Conservation (phyloP, 2,797 vertebrate species). For the Xerus rutilus region DNA sequence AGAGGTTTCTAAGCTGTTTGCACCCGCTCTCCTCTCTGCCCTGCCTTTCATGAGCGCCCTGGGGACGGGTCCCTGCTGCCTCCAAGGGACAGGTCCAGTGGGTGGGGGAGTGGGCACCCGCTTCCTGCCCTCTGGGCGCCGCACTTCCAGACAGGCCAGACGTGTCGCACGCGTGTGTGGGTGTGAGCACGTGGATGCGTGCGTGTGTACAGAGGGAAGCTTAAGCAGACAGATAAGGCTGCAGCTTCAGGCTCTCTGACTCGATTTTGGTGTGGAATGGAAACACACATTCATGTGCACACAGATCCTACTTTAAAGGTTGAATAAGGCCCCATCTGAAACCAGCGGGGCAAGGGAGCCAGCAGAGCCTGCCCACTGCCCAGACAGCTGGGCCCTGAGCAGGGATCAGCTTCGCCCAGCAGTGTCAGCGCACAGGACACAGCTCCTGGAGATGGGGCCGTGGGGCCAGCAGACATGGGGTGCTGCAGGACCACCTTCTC, state of each 20-base stretch:
- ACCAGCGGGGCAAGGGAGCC: background rate
- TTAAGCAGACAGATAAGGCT: background rate
- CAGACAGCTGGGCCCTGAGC: background rate
- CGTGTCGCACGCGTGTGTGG: background rate
- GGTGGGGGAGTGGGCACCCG: background rate
- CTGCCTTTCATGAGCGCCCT: background rate
- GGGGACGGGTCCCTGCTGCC: background rate
- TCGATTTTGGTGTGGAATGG: background rate
- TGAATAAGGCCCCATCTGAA: background rate
- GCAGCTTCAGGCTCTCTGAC: background rate
- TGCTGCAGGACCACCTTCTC: too few species aligned
- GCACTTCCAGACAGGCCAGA: background rate
- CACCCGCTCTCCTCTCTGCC: constrained; percentile 69
- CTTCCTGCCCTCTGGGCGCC: background rate
- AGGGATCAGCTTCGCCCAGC: background rate
- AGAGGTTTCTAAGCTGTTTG: constrained; percentile 79
- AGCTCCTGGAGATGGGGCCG: background rate
- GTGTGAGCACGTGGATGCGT: background rate
- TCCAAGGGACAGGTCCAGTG: background rate
- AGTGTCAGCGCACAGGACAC: background rate
- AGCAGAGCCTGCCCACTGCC: background rate
- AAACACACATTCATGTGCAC: too few species aligned
- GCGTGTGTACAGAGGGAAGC: background rate
- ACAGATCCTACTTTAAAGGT: background rate
- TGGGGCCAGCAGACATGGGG: background rate